Evolutionary conservation across 1,140 invertebrate genomes (phyloP), one percentile per base, ranked within the genome.

Genomic region (Tachypleus tridentatus): DNA sequence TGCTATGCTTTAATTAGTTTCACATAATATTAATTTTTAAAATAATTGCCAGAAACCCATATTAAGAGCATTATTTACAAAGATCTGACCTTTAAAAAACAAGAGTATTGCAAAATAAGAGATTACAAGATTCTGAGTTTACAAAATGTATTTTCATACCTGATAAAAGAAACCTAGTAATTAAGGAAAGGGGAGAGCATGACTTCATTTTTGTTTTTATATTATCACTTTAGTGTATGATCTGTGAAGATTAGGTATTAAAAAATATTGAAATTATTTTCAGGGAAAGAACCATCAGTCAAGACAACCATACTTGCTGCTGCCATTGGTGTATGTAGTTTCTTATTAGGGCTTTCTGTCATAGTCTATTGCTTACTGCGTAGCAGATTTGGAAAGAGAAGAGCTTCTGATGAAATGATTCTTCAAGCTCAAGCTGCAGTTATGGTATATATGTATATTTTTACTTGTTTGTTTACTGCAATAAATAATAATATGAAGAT

Each of bases 391-490:
- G 73, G 78, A 51, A 80, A 78, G 62, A 78, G 78, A 57, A 73
- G 76, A 7, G 75, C 63, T 47, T 72, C 82, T 2, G 84, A 86
- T 68, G 84, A 86, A 73, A 76, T 87, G 71, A 84, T 84, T 0
- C 72, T 85, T 51, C 84, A 85, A 72, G 83, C 82, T 51, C 83
- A 85, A 0, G 79, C 84, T 47, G 80, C 84, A 50, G 84, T 86
- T 76, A 76, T 83, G 4, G 83, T 81, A 79, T 64, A 75, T 69
- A 75, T 29, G 72, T 69, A 64, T 53, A 65, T 29, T 62, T 9
- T 58, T 67, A 58, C 51, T 64, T 3, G 50, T 11, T 61, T 29
- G 0, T 29, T 29, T 29, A 29, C 29, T 29, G 29, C 29, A 29
- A 29, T 29, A 29, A 29, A 29, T 29, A 29, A 29, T 1, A 29